These are phyloP conservation scores for Allacma fusca DNA, from an alignment of 2,888 invertebrate species.

Conservation along the genomic window DNA sequence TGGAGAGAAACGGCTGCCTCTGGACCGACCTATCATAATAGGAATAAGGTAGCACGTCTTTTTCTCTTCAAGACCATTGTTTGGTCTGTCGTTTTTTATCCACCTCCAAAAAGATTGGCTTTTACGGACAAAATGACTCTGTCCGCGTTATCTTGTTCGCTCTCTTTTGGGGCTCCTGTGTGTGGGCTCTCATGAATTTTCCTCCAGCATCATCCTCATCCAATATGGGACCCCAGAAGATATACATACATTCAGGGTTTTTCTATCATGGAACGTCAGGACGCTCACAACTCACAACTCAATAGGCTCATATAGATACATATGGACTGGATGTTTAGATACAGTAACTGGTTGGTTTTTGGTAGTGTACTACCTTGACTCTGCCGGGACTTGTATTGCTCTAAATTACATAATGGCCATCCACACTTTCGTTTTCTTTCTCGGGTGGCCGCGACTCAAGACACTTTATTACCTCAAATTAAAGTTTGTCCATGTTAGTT, in stretches of 20 bases:
- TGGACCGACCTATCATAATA: neutral
- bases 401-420: slow-evolving; percentile 44
- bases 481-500: slow-evolving; percentile 36
- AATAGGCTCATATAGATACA: too few relatives aligned
- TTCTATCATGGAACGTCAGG: too few relatives aligned
- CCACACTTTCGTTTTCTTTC: slow-evolving; percentile 44
- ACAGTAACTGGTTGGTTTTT: neutral
- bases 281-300: too few relatives aligned
- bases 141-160: slow-evolving; percentile 34
- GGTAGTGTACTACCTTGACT: neutral
- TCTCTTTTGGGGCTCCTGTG: slow-evolving; percentile 21
- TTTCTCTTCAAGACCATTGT: slow-evolving; percentile 19
- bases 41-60: slow-evolving; percentile 22
- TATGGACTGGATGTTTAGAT: too few relatives aligned
- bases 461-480: slow-evolving; percentile 47
- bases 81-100: slow-evolving; percentile 35
- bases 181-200: slow-evolving; percentile 25
- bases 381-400: slow-evolving; percentile 26
- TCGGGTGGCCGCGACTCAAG: slow-evolving; percentile 43
- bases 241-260: too few relatives aligned
- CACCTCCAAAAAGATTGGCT: slow-evolving; percentile 34
- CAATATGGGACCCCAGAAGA: too few relatives aligned
- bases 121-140: slow-evolving; percentile 37
- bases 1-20: neutral
- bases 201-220: too few relatives aligned